Percentiles rank a stretch among this genome's conserved stretches.
Conservation (phyloP, 1,140 invertebrate species). For the Homalodisca vitripennis region DNA sequence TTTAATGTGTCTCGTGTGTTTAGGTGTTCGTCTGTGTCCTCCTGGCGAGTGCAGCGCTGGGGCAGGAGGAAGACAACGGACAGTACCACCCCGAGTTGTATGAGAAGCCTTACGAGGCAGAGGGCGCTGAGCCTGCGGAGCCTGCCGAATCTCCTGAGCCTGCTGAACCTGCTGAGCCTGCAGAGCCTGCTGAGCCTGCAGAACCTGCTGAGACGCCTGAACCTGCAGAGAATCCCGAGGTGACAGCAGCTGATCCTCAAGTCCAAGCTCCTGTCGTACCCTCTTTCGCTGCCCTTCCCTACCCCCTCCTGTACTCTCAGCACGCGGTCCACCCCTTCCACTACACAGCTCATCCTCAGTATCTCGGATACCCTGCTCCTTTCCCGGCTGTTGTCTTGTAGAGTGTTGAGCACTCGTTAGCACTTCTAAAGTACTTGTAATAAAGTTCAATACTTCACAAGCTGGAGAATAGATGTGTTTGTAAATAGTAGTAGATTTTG, state of each 20-base stretch:
- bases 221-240: not conserved
- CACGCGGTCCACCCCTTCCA: not conserved
- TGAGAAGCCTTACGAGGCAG: slow-evolving; percentile 30
- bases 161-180: not conserved
- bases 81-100: slow-evolving; percentile 28
- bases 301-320: not conserved
- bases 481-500: no score
- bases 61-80: slow-evolving; percentile 26
- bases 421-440: no score
- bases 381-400: slow-evolving; percentile 1
- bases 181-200: not conserved
- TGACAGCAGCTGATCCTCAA: not conserved
- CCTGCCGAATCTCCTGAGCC: not conserved
- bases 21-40: slow-evolving; percentile 21
- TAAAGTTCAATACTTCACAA: no score
- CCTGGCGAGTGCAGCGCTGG: not conserved
- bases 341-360: not conserved
- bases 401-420: no score
- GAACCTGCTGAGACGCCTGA: not conserved
- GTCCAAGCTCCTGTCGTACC: not conserved
- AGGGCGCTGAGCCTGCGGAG: not conserved
- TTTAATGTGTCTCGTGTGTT: no score
- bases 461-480: no score
- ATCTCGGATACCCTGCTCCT: not conserved
- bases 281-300: not conserved